Conservation (phyloP, 92 coral and sea anemone genomes). For the Paramuricea clavata region DNA sequence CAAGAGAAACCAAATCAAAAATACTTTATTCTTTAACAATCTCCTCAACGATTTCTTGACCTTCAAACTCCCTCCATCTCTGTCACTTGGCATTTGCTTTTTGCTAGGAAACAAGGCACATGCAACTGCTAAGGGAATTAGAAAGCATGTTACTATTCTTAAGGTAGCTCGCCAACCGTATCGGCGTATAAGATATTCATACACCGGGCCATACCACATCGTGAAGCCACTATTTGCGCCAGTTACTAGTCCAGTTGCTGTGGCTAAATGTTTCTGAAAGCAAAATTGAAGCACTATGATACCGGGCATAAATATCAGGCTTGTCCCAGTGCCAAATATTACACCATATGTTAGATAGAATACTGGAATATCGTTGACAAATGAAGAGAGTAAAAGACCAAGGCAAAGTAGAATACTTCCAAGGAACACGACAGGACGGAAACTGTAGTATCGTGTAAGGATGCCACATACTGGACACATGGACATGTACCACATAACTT, state of each 20-base stretch:
- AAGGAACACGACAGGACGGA: slow-evolving; percentile 1
- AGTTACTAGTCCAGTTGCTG: not conserved
- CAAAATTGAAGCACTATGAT: not conserved
- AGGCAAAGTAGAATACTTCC: slow-evolving; percentile 11
- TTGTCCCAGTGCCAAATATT: slow-evolving; percentile 17
- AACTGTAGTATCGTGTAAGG: not conserved
- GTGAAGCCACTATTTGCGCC: slow-evolving; percentile 4
- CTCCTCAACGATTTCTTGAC: not conserved
- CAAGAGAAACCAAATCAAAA: slow-evolving; percentile 5
- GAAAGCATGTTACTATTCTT: not conserved
- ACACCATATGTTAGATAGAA: slow-evolving; percentile 3
- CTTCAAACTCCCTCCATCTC: not conserved
- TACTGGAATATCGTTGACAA: not conserved
- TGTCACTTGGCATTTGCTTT: not conserved
- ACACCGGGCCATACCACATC: slow-evolving; percentile 24
- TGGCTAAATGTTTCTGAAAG: not conserved
- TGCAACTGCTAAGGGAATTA: not conserved
- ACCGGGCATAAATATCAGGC: not conserved
- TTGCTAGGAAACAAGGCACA: slow-evolving; percentile 7
- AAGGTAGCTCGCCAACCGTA: slow-evolving; percentile 21
- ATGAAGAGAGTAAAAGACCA: not conserved
- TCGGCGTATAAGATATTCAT: slow-evolving; percentile 1
- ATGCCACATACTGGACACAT: not conserved
- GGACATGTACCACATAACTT: slow-evolving; percentile 19
- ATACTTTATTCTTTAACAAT: not conserved